These are phyloP conservation scores for Gavia stellata DNA, from an alignment of 2,113 vertebrate genomes.

Conservation along the genomic window DNA sequence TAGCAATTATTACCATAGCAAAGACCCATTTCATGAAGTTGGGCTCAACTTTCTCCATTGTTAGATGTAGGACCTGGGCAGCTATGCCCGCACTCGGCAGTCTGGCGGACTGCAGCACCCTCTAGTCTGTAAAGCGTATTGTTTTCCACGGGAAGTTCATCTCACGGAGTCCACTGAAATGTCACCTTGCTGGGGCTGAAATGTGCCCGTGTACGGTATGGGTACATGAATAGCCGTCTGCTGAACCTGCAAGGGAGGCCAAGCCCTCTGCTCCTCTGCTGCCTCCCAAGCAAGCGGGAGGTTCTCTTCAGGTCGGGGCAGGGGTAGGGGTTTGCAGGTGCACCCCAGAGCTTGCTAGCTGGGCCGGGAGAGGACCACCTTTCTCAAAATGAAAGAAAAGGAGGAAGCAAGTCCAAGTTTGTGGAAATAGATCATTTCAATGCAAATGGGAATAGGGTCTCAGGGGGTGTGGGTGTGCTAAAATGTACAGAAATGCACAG, in stretches of 20 bases:
- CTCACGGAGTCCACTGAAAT: background rate
- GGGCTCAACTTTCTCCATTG: background rate
- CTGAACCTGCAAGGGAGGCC: background rate
- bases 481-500: background rate
- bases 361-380: background rate
- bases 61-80: background rate
- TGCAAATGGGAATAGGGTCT: background rate
- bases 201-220: background rate
- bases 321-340: background rate
- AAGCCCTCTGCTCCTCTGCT: background rate
- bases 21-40: background rate
- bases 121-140: background rate
- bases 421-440: background rate
- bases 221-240: accelerated
- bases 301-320: background rate
- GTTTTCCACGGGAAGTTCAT: background rate
- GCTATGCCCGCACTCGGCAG: background rate
- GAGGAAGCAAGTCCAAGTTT: background rate
- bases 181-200: background rate
- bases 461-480: accelerated
- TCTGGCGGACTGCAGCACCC: background rate
- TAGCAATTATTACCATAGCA: background rate
- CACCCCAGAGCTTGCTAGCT: background rate
- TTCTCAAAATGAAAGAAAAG: background rate
- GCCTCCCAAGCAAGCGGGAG: accelerated